phyloP scores from a whole-genome alignment of 2,888 invertebrate genomes.

The Drosophila tripunctata region DNA sequence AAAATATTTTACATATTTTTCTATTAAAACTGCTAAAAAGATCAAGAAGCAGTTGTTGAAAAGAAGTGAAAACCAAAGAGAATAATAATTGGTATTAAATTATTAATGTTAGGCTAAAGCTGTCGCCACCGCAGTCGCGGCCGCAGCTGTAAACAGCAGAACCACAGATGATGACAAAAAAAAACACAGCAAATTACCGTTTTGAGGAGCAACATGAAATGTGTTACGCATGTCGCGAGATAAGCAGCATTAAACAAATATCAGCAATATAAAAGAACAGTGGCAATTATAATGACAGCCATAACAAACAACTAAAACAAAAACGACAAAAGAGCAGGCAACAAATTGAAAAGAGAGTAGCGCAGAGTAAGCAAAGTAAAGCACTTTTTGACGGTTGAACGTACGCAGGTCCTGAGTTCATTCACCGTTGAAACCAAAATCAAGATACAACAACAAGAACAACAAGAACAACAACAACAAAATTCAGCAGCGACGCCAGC shows the following conservation, averaged over 20 bases:
- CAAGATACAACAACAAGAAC: constrained; percentile 75
- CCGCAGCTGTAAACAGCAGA: constrained; percentile 9
- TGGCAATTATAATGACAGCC: constrained; percentile 2
- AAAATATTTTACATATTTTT: not conserved
- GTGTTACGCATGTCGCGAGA: constrained; percentile 52
- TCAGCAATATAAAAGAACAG: not conserved
- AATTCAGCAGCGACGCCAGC: constrained; percentile 39
- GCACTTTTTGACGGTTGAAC: constrained; percentile 73
- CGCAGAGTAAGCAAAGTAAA: constrained; percentile 34
- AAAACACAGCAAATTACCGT: constrained; percentile 33
- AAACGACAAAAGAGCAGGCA: constrained; percentile 21
- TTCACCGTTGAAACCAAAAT: constrained; percentile 79
- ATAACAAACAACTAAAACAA: constrained; percentile 24
- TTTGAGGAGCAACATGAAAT: constrained; percentile 39
- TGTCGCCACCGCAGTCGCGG: constrained; percentile 13
- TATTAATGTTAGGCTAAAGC: constrained; percentile 16
- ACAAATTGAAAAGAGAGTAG: constrained; percentile 12
- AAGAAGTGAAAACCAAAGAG: constrained; percentile 16
- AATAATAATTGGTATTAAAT: constrained; percentile 35
- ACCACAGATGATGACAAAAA: constrained; percentile 25
- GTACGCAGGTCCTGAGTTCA: constrained; percentile 78
- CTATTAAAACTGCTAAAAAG: not conserved
- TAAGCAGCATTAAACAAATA: constrained; percentile 16
- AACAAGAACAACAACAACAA: no score
- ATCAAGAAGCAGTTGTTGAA: constrained; percentile 5